Evolutionary conservation across 2,113 vertebrate species (phyloP).

Genomic region (Alligator mississippiensis): DNA sequence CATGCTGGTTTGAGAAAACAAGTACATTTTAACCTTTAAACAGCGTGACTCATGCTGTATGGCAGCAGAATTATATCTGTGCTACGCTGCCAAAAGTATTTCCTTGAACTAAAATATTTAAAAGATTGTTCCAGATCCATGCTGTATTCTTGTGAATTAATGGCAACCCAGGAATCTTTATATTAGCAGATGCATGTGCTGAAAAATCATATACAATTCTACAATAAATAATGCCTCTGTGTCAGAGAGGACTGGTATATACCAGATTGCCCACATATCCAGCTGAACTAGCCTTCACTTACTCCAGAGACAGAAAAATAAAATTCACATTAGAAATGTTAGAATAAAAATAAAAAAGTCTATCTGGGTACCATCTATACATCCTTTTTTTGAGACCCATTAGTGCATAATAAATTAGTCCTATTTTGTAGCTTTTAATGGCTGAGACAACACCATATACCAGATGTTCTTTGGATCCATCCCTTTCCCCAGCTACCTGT

Average conservation of each 20-base stretch:
- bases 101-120: neutral
- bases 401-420: neutral
- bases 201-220: neutral
- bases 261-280: neutral
- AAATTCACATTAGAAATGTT: neutral
- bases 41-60: neutral
- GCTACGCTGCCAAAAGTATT: neutral
- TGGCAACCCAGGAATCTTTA: neutral
- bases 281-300: neutral
- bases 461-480: neutral
- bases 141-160: neutral
- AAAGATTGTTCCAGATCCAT: neutral
- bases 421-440: no score
- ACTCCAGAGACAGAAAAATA: neutral
- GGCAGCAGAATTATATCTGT: constrained; percentile 28
- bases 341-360: neutral
- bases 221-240: neutral
- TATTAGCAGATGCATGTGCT: neutral
- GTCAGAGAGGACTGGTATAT: neutral
- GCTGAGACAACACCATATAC: no score
- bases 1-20: neutral
- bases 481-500: neutral
- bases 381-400: neutral
- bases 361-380: neutral
- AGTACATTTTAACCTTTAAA: constrained; percentile 2